Conservation (phyloP, 30 jellyfish, hydroid and myxozoan species). For the Kudoa iwatai region DNA sequence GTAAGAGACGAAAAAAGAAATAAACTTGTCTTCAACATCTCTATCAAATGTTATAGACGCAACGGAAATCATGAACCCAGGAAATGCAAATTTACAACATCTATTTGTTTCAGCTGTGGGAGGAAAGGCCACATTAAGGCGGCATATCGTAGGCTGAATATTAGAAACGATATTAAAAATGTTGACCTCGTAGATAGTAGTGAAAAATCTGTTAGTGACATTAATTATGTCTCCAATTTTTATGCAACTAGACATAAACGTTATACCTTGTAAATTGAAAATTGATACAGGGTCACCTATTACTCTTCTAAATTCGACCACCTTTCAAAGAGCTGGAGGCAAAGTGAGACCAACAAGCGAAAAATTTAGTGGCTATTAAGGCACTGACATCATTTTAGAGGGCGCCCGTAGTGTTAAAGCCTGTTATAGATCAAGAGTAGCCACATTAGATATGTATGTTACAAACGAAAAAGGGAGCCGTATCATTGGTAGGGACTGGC, state of each 20-base stretch:
- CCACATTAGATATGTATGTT: not conserved
- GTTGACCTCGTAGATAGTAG: too few species aligned
- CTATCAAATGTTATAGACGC: too few species aligned
- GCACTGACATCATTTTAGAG: not conserved
- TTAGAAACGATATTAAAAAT: too few species aligned
- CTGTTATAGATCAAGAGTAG: not conserved
- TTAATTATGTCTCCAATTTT: not conserved
- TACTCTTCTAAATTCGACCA: not conserved
- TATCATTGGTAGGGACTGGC: slow-evolving; percentile 1
- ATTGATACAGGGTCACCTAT: slow-evolving; percentile 1
- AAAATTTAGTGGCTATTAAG: not conserved
- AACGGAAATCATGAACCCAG: not conserved
- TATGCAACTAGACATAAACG: too few species aligned
- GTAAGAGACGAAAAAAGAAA: too few species aligned
- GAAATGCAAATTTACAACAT: not conserved
- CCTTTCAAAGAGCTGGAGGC: not conserved
- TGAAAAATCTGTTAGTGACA: not conserved
- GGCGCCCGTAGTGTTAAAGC: not conserved
- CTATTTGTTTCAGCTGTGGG: too few species aligned
- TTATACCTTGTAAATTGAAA: too few species aligned
- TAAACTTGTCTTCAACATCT: too few species aligned
- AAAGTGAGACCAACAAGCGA: not conserved
- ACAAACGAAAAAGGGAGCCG: not conserved
- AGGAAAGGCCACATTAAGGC: not conserved
- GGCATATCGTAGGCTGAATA: not conserved